Percentiles rank a stretch among this genome's conserved stretches.
Evolutionary conservation across 1,140 invertebrate species (phyloP).

Genomic region (Adoxophyes honmai): DNA sequence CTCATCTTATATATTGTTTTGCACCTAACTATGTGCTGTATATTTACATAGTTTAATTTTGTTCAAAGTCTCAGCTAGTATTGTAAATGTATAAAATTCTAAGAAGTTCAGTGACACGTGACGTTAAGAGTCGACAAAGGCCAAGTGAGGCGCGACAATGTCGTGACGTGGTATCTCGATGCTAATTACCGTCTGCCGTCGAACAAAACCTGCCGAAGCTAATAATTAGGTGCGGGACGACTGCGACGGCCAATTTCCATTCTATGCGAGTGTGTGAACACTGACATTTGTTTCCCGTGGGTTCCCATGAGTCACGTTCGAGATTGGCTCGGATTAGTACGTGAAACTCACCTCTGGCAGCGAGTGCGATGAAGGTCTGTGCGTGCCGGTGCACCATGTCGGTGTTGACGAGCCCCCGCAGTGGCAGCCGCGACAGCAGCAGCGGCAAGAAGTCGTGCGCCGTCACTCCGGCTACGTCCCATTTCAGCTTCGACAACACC

Average conservation of each 20-base stretch:
- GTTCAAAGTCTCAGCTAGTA: neutral
- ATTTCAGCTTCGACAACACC: conserved; percentile 87
- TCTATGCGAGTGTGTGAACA: neutral
- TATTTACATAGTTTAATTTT: no score
- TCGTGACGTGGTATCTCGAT: conserved; percentile 59
- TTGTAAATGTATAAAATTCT: conserved; percentile 16
- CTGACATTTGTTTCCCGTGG: neutral
- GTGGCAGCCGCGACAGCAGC: conserved; percentile 81
- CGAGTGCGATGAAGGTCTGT: conserved; percentile 88
- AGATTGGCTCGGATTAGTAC: neutral
- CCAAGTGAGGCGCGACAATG: conserved; percentile 31
- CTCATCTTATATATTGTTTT: no score
- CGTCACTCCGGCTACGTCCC: conserved; percentile 89
- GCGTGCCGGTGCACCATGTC: conserved; percentile 85
- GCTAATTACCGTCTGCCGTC: conserved; percentile 56
- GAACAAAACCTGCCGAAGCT: conserved; percentile 29
- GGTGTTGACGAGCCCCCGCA: conserved; percentile 74
- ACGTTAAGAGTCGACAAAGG: conserved; percentile 25
- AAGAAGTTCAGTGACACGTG: conserved; percentile 52
- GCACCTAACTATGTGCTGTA: no score
- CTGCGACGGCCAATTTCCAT: neutral
- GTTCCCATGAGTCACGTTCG: neutral
- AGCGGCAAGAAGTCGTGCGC: conserved; percentile 88
- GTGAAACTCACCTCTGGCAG: conserved; percentile 83
- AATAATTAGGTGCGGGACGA: conserved; percentile 15